Base-by-base conservation (phyloP, 2,888 invertebrate species). In the Drosophila atroscutellata region DNA sequence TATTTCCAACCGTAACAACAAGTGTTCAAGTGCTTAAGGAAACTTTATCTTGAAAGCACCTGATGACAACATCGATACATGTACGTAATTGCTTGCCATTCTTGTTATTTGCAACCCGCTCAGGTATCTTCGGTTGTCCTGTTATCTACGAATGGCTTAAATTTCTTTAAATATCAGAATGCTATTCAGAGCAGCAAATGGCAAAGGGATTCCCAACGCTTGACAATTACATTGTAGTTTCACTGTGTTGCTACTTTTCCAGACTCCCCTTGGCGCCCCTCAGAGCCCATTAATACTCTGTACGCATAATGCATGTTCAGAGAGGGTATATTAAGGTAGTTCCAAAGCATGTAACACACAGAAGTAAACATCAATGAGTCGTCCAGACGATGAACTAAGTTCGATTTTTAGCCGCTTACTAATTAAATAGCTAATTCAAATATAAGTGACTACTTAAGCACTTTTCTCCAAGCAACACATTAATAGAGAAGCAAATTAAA, bases 141-240 rank as follows among this genome's bases (percentile, higher is more conserved):
- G 32, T 4, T 30, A 18, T 42, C 30, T 18, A 20, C 20, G 42
- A 56, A 30, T 42, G 42, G 18, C 30, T 56, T 42, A 28, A 56
- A 56, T 42, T 42, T 11, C 56, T 30, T 56, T 15, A 42, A 56
- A 28, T 20, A 18, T 20, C 28, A 18, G 20, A 30, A 42, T 42
- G 39, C 42, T 42, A 20, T 6, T 20, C 15, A 30, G 15, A 39
- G 56, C 28, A 56, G n/a, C 28, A 28, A 37, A 37, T 28, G 26
- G 20, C 39, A 15, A 55, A 20, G 37, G 37, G 37, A 55, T 37
- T 37, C 36, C 36, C 24, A 20, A 3, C 2, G 15, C 42, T 42
- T 20, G 20, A 24, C 28, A 42, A 42, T 56, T 42, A 42, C 20
- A 42, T 56, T 56, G 56, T 56, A 42, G 28, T 42, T 42, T 9